These are phyloP conservation scores for Pomacea maculata DNA, from an alignment of 1,140 invertebrate genomes.

Conservation along the genomic window DNA sequence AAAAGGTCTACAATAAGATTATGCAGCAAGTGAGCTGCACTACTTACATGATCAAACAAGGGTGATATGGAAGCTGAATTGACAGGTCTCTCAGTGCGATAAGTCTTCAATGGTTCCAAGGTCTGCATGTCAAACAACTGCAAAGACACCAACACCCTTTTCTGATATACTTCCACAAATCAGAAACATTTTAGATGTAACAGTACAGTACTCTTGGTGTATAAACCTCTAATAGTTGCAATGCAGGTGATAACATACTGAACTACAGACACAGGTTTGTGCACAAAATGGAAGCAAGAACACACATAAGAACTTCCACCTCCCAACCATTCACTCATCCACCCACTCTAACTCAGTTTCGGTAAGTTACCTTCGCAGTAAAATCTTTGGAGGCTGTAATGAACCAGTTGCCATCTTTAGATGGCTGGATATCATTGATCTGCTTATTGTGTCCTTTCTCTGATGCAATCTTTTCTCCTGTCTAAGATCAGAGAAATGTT, in stretches of 20 bases:
- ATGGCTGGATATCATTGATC: constrained; percentile 96
- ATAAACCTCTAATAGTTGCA: too few species aligned
- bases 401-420: constrained; percentile 93
- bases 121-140: constrained; percentile 87
- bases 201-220: too few species aligned
- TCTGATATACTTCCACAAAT: too few species aligned
- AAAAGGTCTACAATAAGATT: too few species aligned
- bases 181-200: too few species aligned
- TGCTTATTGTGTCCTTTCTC: constrained; percentile 83
- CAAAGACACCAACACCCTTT: constrained; percentile 24
- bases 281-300: too few species aligned
- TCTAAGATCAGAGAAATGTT: constrained; percentile 66
- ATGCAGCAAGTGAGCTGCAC: too few species aligned
- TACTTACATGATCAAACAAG: constrained; percentile 86
- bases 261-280: too few species aligned
- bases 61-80: constrained; percentile 97
- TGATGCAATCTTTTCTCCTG: constrained; percentile 76
- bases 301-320: too few species aligned
- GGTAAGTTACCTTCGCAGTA: constrained; percentile 78
- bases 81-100: constrained; percentile 94
- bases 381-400: constrained; percentile 96
- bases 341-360: too few species aligned
- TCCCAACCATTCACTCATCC: too few species aligned
- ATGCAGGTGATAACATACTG: too few species aligned
- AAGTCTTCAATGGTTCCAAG: constrained; percentile 88